phyloP scores from a whole-genome alignment of 2,797 vertebrate genomes.

The Acipenser oxyrinchus region DNA sequence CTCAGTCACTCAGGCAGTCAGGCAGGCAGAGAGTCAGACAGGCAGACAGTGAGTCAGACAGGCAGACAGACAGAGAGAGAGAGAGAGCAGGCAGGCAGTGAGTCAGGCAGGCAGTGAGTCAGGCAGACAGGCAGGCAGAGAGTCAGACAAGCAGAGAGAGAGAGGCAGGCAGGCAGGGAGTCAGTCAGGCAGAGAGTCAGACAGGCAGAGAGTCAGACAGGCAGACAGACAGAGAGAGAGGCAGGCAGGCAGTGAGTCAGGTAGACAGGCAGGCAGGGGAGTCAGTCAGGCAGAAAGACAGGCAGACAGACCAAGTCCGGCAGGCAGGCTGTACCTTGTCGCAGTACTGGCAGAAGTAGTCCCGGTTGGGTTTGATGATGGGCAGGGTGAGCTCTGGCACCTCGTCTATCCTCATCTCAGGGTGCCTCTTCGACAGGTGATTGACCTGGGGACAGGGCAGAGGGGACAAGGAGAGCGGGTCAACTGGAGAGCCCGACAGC shows the following conservation, averaged over 20 bases:
- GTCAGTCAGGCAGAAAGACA: neutral
- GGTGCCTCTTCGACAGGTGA: slow-evolving; percentile 95
- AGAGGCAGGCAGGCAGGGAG: neutral
- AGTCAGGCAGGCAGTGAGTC: neutral
- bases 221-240: no score
- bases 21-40: neutral
- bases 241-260: neutral
- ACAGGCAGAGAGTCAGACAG: neutral
- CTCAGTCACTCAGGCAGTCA: slow-evolving; percentile 2
- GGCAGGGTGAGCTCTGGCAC: slow-evolving; percentile 94
- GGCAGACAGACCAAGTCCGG: no score
- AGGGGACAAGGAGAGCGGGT: neutral
- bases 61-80: neutral
- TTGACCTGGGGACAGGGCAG: slow-evolving; percentile 71
- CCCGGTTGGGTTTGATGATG: slow-evolving; percentile 98
- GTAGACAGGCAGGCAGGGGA: neutral
- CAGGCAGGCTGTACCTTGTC: no score
- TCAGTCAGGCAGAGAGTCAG: no score
- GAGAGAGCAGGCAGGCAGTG: no score
- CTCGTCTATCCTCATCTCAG: slow-evolving; percentile 96
- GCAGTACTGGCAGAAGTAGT: slow-evolving; percentile 97
- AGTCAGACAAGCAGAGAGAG: neutral
- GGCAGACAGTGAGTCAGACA: neutral
- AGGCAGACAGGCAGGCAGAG: no score
- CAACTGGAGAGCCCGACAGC: no score